Evolutionary conservation across 2,888 invertebrate genomes (phyloP).

Genomic region (Stramonita haemastoma): DNA sequence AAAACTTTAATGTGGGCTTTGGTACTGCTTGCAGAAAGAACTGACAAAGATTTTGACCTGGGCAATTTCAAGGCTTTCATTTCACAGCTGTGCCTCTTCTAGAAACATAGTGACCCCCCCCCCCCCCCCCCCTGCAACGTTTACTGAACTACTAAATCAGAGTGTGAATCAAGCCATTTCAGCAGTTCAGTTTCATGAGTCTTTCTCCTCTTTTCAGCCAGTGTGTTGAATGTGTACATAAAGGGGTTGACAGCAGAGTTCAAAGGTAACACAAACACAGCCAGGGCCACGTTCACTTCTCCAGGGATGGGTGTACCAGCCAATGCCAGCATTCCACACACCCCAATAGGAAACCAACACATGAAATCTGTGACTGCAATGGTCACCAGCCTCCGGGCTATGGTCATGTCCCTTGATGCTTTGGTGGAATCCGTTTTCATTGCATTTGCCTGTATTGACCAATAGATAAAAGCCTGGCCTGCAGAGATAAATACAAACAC

Average conservation of each 20-base stretch:
- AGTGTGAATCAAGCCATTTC: neutral
- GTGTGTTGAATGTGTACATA: constrained; percentile 8
- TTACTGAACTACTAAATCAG: neutral
- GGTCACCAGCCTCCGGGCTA: neutral
- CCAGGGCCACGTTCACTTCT: constrained; percentile 9
- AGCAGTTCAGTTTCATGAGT: neutral
- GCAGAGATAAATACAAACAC: neutral
- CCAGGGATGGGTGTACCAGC: neutral
- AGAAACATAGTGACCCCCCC: too few relatives aligned
- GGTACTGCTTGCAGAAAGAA: too few relatives aligned
- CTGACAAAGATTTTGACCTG: too few relatives aligned
- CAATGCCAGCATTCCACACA: neutral
- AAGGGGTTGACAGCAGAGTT: constrained; percentile 19
- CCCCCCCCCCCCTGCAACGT: too few relatives aligned
- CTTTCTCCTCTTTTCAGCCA: neutral
- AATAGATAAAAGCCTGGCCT: constrained; percentile 1
- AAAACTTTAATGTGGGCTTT: too few relatives aligned
- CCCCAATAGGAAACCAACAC: constrained; percentile 15
- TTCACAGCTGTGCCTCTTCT: too few relatives aligned
- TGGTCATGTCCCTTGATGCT: neutral
- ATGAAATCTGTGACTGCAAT: neutral
- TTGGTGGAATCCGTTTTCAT: neutral
- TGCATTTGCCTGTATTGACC: neutral
- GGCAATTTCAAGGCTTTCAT: too few relatives aligned
- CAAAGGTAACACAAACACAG: neutral